phyloP scores from a whole-genome alignment of 1,140 invertebrate genomes.

The Xylocopa sonorina region DNA sequence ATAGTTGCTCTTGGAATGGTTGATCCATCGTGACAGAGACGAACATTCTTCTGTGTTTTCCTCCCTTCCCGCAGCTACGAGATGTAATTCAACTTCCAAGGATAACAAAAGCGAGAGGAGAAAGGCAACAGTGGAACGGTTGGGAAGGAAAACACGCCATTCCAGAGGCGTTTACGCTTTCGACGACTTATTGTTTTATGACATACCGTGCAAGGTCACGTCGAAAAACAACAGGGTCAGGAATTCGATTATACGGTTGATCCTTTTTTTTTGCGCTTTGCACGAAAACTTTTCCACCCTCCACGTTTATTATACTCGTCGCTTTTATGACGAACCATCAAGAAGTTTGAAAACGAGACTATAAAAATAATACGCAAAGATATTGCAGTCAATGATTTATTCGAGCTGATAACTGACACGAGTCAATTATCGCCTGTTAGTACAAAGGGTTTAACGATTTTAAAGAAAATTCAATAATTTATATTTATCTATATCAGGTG shows the following conservation, averaged over 20 bases:
- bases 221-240: background rate
- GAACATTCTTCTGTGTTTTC: background rate
- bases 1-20: too few species aligned
- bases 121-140: background rate
- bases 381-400: background rate
- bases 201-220: background rate
- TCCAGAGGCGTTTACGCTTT: background rate
- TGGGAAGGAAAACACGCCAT: background rate
- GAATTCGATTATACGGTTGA: background rate
- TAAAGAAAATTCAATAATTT: too few species aligned
- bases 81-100: constrained; percentile 20
- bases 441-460: too few species aligned
- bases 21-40: background rate
- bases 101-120: background rate
- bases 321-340: background rate
- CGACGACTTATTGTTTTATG: background rate
- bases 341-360: background rate
- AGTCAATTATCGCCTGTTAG: background rate
- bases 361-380: background rate
- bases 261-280: background rate
- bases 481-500: too few species aligned
- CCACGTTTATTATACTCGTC: background rate
- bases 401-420: background rate
- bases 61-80: background rate
- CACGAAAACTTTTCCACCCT: background rate